Percentiles rank a stretch among this genome's conserved stretches.
These are phyloP conservation scores for Alethe castanea DNA, from an alignment of 2,113 vertebrate species.

Conservation along the genomic window DNA sequence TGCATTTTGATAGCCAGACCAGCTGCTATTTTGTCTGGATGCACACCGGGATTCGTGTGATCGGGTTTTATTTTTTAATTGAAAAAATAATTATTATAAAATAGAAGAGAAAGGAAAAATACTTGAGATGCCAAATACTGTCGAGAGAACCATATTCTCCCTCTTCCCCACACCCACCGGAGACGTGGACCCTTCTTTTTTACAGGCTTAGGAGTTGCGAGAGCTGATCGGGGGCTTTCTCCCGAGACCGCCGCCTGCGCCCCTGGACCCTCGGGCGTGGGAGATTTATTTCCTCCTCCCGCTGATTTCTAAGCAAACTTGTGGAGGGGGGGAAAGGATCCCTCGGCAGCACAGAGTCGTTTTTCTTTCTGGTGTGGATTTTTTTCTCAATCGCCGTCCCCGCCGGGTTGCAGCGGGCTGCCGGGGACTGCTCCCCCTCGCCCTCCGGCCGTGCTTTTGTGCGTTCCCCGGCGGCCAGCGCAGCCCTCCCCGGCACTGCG, in stretches of 20 bases:
- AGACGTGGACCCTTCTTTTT: constrained; percentile 38
- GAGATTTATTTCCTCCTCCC: constrained; percentile 9
- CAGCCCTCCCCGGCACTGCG: neutral
- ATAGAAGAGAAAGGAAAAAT: constrained; percentile 33
- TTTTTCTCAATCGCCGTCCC: neutral
- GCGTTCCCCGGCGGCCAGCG: neutral
- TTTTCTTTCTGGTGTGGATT: neutral
- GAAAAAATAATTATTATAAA: neutral
- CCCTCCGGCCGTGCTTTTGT: neutral
- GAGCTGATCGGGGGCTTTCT: neutral
- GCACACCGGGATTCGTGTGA: neutral
- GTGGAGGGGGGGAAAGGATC: neutral
- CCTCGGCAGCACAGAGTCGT: neutral
- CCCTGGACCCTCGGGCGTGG: constrained; percentile 37
- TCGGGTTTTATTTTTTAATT: constrained; percentile 38
- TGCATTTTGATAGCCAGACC: constrained; percentile 48
- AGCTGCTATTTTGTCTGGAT: constrained; percentile 44
- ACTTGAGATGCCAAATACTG: constrained; percentile 54
- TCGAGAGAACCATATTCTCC: constrained; percentile 13
- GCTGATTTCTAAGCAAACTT: constrained; percentile 33
- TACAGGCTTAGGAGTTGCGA: constrained; percentile 35
- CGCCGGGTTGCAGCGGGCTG: neutral
- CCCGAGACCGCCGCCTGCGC: neutral
- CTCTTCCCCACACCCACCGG: neutral
- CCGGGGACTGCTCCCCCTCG: neutral